These are phyloP conservation scores for Lonchura striata DNA, from an alignment of 2,113 vertebrate species.

Conservation along the genomic window DNA sequence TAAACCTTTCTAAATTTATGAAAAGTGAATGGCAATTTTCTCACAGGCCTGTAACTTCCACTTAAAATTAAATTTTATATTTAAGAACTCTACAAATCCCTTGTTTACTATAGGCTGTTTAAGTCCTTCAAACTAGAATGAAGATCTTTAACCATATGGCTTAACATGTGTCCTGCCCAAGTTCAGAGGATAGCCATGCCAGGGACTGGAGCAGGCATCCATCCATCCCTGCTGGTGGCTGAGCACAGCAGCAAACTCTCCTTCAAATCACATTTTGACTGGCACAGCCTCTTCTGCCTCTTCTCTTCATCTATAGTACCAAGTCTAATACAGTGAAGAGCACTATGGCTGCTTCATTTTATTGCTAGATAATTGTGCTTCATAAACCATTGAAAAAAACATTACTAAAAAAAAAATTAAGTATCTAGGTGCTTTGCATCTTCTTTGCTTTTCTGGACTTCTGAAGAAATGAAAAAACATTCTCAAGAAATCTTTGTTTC, in stretches of 20 bases:
- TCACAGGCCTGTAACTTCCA: background rate
- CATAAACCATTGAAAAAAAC: background rate
- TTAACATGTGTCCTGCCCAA: accelerated
- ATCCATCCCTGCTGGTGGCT: background rate
- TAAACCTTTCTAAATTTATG: too few relatives aligned
- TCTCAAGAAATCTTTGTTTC: background rate
- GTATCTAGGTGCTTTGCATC: background rate
- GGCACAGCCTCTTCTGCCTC: background rate
- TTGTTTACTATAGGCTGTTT: background rate
- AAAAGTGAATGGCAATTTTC: too few relatives aligned
- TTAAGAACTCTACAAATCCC: background rate
- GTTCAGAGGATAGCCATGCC: background rate
- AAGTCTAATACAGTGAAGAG: background rate
- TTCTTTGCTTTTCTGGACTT: background rate
- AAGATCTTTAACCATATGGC: background rate
- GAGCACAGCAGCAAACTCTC: background rate
- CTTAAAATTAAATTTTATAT: background rate
- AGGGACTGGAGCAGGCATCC: background rate
- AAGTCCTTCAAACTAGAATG: background rate
- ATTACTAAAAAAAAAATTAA: background rate
- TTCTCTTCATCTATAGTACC: background rate
- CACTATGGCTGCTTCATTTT: background rate
- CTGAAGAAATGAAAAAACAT: background rate
- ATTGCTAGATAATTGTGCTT: background rate
- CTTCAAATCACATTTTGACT: background rate